Percentiles rank a stretch among this genome's conserved stretches.
These are phyloP conservation scores for Pachypanchax playfairii DNA, from an alignment of 2,113 vertebrate species.

Conservation along the genomic window DNA sequence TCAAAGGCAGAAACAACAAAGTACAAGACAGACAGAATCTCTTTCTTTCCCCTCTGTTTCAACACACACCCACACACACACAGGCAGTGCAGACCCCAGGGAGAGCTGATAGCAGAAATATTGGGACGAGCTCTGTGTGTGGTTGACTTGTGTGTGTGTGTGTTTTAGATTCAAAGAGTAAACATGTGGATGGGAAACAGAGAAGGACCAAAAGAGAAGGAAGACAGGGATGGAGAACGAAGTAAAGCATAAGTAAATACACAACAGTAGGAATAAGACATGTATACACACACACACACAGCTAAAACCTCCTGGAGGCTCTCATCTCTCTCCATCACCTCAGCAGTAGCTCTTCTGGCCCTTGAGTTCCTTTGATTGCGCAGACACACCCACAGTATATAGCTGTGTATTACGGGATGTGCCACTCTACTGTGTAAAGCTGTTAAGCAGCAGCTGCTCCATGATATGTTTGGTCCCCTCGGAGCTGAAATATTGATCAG, in stretches of 20 bases:
- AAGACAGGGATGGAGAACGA: conserved; percentile 22
- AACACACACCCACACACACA: conserved; percentile 22
- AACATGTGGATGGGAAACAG: conserved; percentile 6
- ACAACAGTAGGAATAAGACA: conserved; percentile 13
- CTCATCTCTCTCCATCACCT: conserved; percentile 55
- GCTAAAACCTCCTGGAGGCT: conserved; percentile 35
- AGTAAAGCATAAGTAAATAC: conserved; percentile 43
- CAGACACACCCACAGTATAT: conserved; percentile 40
- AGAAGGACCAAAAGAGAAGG: conserved; percentile 26
- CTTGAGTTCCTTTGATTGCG: conserved; percentile 39
- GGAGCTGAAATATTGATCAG: conserved; percentile 77
- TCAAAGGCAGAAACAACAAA: conserved; percentile 50
- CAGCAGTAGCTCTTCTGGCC: conserved; percentile 38
- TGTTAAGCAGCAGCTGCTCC: conserved; percentile 73
- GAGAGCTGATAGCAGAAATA: conserved; percentile 46
- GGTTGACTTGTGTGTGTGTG: background rate
- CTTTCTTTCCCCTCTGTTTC: conserved; percentile 25
- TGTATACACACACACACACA: conserved; percentile 25
- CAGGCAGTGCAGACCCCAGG: conserved; percentile 9
- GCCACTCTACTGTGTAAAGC: conserved; percentile 69
- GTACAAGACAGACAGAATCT: conserved; percentile 31
- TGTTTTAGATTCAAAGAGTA: conserved; percentile 11
- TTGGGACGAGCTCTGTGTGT: conserved; percentile 21
- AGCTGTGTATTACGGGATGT: conserved; percentile 49
- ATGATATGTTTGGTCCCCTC: conserved; percentile 68